These are phyloP conservation scores for Rhipidura dahli DNA, from an alignment of 2,113 vertebrate species.

Conservation along the genomic window DNA sequence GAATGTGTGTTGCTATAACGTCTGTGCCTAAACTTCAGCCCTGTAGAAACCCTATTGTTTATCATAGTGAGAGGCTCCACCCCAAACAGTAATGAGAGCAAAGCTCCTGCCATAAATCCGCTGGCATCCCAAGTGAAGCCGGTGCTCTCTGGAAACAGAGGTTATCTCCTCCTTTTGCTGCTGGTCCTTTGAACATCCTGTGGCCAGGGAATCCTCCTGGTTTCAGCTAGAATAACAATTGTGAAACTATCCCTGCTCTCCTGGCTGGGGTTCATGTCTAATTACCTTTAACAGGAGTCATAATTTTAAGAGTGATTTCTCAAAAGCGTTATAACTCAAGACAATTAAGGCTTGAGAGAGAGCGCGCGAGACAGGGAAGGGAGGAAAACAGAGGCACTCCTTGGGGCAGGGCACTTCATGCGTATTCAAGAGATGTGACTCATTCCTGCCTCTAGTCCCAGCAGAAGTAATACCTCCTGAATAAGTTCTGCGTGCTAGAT, in stretches of 20 bases:
- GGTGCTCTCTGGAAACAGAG: not conserved
- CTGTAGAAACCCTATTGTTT: not conserved
- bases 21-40: not conserved
- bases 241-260: not conserved
- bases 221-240: not conserved
- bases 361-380: conserved; percentile 4
- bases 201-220: conserved; percentile 1
- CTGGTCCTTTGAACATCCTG: conserved; percentile 37
- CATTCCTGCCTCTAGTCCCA: conserved; percentile 55
- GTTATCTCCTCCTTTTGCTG: not conserved
- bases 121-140: not conserved
- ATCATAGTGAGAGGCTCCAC: not conserved
- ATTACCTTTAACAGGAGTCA: conserved; percentile 51
- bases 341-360: conserved; percentile 54
- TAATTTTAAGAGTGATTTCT: conserved; percentile 59
- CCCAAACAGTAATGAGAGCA: not conserved
- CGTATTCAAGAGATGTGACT: conserved; percentile 58
- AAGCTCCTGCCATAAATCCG: not conserved
- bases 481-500: conserved; percentile 51
- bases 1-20: fast-evolving
- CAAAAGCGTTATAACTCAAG: conserved; percentile 42
- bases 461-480: conserved; percentile 59
- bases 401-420: conserved; percentile 66
- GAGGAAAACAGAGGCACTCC: conserved; percentile 62
- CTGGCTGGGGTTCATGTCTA: not conserved